These are phyloP conservation scores for Euglossa dilemma DNA, from an alignment of 1,140 invertebrate genomes.

Conservation along the genomic window DNA sequence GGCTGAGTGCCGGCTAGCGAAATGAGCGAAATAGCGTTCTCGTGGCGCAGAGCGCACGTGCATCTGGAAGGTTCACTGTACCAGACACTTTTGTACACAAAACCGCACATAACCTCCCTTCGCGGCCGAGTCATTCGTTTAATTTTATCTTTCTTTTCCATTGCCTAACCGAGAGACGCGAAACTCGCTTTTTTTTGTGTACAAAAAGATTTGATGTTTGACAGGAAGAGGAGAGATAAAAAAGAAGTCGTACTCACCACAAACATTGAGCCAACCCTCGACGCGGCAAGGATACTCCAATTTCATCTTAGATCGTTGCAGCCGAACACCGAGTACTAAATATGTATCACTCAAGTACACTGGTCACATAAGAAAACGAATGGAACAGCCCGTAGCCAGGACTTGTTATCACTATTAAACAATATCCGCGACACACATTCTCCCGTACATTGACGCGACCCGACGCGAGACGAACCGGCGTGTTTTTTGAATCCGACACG, in stretches of 20 bases:
- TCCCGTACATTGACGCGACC: conserved; percentile 29
- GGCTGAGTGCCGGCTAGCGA: conserved; percentile 46
- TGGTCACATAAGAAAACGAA: conserved; percentile 67
- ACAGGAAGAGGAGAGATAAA: conserved; percentile 6
- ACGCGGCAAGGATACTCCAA: conserved; percentile 84
- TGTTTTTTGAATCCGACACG: conserved; percentile 3
- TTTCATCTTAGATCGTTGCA: conserved; percentile 72
- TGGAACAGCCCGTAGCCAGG: conserved; percentile 46
- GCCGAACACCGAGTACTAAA: conserved; percentile 41
- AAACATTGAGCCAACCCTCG: conserved; percentile 86
- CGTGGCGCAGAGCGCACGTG: conserved; percentile 40
- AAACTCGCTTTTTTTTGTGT: background rate
- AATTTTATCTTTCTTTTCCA: background rate
- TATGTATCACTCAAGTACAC: conserved; percentile 55
- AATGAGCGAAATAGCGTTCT: conserved; percentile 45
- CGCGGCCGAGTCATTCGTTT: background rate
- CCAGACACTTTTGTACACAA: conserved; percentile 41
- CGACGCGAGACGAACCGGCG: background rate
- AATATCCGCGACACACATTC: conserved; percentile 60
- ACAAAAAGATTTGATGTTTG: background rate
- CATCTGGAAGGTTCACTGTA: conserved; percentile 45
- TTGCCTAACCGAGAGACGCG: background rate
- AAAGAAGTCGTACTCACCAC: conserved; percentile 80
- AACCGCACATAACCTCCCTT: conserved; percentile 22
- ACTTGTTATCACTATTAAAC: conserved; percentile 61